These are phyloP conservation scores for Liopterus haemorrhoidalis DNA, from an alignment of 2,888 invertebrate species.

Conservation along the genomic window DNA sequence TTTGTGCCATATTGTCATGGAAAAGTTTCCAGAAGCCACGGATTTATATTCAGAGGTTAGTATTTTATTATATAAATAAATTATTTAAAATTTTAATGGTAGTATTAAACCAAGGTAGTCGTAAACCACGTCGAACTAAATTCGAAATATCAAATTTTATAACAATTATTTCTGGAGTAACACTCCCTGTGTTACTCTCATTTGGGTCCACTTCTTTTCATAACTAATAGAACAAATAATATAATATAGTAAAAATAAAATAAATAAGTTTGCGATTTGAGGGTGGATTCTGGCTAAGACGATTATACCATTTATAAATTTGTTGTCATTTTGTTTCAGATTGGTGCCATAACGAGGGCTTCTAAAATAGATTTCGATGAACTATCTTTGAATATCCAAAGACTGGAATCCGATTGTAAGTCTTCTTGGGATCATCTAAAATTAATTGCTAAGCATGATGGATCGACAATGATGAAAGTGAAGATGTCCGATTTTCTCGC, in stretches of 20 bases:
- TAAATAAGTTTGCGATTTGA: too few relatives aligned
- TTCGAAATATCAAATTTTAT: too few relatives aligned
- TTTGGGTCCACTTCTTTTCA: too few relatives aligned
- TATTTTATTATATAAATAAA: too few relatives aligned
- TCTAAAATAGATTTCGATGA: slow-evolving; percentile 96
- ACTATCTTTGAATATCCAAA: slow-evolving; percentile 73
- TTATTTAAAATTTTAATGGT: slow-evolving; percentile 8
- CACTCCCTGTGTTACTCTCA: slow-evolving; percentile 3
- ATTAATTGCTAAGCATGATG: slow-evolving; percentile 91
- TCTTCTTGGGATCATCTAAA: slow-evolving; percentile 95
- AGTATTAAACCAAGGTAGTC: too few relatives aligned
- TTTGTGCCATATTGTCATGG: slow-evolving; percentile 94
- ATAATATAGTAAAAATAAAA: too few relatives aligned
- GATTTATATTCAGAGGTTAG: slow-evolving; percentile 95
- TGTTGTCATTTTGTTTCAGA: slow-evolving; percentile 47
- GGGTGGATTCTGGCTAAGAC: too few relatives aligned
- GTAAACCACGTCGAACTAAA: too few relatives aligned
- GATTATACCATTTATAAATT: too few relatives aligned
- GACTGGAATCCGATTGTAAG: slow-evolving; percentile 93
- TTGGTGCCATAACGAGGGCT: slow-evolving; percentile 82
- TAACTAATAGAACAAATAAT: too few relatives aligned
- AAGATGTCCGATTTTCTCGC: slow-evolving; percentile 94
- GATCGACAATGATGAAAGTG: slow-evolving; percentile 79
- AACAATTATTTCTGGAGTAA: slow-evolving; percentile 8
- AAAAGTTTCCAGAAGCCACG: slow-evolving; percentile 89